phyloP scores from a whole-genome alignment of 1,140 invertebrate species.

The Drosophila mauritiana region DNA sequence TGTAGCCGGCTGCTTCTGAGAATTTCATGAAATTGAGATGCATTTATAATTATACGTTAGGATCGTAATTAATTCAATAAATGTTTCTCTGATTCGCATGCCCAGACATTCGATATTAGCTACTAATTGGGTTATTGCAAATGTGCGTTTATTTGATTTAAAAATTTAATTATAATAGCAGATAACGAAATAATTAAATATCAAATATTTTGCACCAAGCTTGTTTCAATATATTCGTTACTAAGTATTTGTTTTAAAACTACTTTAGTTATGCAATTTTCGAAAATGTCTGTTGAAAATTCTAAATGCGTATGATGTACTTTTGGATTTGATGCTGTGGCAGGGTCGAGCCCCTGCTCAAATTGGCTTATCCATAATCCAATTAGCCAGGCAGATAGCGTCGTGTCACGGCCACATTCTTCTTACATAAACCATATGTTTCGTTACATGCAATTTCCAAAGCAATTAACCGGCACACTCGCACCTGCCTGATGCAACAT shows the following conservation, averaged over 20 bases:
- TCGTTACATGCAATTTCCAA: constrained; percentile 71
- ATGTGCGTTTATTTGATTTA: background rate
- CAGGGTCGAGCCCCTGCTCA: constrained; percentile 9
- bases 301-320: background rate
- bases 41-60: background rate
- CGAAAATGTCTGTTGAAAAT: constrained; percentile 1
- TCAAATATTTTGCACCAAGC: too few relatives aligned
- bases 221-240: too few relatives aligned
- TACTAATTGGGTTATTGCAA: background rate
- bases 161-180: background rate
- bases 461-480: constrained; percentile 70
- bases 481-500: constrained; percentile 51
- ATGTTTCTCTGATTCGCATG: background rate
- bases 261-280: too few relatives aligned
- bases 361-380: constrained; percentile 58
- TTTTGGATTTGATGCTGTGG: background rate
- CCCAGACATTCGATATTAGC: constrained; percentile 2
- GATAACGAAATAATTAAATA: background rate
- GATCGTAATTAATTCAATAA: background rate
- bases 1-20: background rate
- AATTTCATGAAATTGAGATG: constrained; percentile 4
- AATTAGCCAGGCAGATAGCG: constrained; percentile 47
- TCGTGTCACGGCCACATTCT: constrained; percentile 48
- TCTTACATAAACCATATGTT: constrained; percentile 60
- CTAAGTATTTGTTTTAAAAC: too few relatives aligned